phyloP scores from a whole-genome alignment of 2,113 vertebrate genomes.

The Entomyzon cyanotis region DNA sequence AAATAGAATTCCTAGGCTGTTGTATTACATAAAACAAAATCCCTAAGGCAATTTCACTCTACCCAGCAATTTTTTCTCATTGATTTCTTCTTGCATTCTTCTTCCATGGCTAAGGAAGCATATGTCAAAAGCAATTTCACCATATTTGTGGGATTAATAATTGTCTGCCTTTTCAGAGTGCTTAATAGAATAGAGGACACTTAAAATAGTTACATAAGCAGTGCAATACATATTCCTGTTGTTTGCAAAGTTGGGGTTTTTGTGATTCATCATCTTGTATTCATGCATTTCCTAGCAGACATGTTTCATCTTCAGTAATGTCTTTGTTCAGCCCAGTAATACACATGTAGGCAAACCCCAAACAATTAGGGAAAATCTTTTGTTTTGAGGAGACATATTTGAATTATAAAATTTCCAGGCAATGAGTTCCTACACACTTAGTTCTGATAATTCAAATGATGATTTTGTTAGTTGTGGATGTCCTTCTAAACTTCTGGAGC shows the following conservation, averaged over 20 bases:
- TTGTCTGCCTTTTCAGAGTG: constrained; percentile 29
- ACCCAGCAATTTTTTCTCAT: constrained; percentile 26
- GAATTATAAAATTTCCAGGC: neutral
- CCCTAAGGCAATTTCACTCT: constrained; percentile 8
- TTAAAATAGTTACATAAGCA: neutral
- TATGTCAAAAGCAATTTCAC: constrained; percentile 39
- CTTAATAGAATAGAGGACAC: neutral
- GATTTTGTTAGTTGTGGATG: neutral
- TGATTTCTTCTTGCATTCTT: constrained; percentile 36
- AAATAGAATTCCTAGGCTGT: constrained; percentile 5
- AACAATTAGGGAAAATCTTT: neutral
- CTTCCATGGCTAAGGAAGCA: constrained; percentile 24
- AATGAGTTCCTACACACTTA: neutral
- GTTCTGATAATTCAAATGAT: neutral
- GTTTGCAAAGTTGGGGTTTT: neutral
- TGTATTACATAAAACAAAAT: constrained; percentile 34
- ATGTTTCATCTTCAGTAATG: fast-evolving
- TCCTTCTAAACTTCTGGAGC: neutral
- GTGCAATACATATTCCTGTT: neutral
- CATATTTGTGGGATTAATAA: constrained; percentile 36
- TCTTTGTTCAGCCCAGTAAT: neutral
- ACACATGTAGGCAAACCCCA: fast-evolving
- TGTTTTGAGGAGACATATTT: neutral
- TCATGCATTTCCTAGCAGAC: neutral
- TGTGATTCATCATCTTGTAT: neutral